Base-by-base conservation (phyloP, 2,888 invertebrate genomes). In the Drosophila tanythrix region DNA sequence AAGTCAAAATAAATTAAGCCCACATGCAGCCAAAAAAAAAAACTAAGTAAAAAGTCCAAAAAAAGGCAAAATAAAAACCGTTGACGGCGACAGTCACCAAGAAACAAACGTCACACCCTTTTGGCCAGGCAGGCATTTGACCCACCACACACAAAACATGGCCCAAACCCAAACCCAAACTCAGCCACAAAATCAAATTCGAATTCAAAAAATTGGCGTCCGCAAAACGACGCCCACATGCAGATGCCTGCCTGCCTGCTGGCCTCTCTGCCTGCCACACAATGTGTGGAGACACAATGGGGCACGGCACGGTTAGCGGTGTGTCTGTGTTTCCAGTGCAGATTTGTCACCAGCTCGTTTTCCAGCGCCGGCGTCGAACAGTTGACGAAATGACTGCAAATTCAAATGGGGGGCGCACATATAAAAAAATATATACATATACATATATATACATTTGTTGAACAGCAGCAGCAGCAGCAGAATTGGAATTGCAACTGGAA, bases 1-100 rank as follows among this genome's bases (percentile, higher is more conserved):
- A 84, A 89, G 90, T 91, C 90, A 82, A 90, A 90, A 91, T 91
- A 90, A 91, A 90, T 90, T 89, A 90, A 88, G 87, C 87, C 87
- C 85, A 85, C 85, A 89, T 85, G 88, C 78, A 89, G 79, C 65
- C 79, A 67, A 58, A 63, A 51, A 57, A 61, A 35, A 35, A 43
- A 35, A 53, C 36, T 38, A 33, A 25, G 25, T 31, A 25, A 57
- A 61, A 70, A 68, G 55, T 72, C 62, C 60, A 69, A 67, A 64
- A 72, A 77, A 67, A 70, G 74, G 50, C 78, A 66, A 58, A 69
- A 69, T 60, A 70, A 75, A 65, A 72, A 64, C 59, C 85, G 65
- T 40, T 48, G 70, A 43, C 67, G 61, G 43, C 73, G 86, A 88
- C 84, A 88, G 88, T 88, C 88, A 81, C 82, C 88, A 83, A 82